Evolutionary conservation across 2,888 invertebrate species (phyloP), one percentile per base, ranked within the genome.

Genomic region (Perithous albicinctus): DNA sequence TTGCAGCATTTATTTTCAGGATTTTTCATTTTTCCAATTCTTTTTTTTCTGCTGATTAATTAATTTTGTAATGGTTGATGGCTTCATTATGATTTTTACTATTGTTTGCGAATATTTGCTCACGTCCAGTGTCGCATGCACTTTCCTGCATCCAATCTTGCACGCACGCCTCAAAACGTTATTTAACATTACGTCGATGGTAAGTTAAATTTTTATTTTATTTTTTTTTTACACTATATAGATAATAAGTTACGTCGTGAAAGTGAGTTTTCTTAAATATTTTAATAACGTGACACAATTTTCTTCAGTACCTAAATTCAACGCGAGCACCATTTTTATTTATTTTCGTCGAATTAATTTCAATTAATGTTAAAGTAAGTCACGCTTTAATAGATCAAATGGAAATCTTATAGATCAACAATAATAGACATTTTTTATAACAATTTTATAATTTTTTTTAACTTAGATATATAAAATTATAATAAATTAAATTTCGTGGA

Each of bases 171-270:
- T 72, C 56, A 74, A 77, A 78, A 66, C 81, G 84, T 86, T 84
- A 84, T 84, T 85, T 84, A 29, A 86, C 84, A 88, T 87, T 89
- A 84, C 86, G 86, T 86, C 87, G 79, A 89, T 89, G 90, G 89
- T 91, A 87, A 90, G 90, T 90, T 87, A 15, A 43, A 12, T 38
- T 38, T 10, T 12, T 38, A 38, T 12, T 5, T 38, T 12, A 0
- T 12, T 38, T 38, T 38, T 38, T 38, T 12, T 0, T 38, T 38
- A 12, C 10, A 2, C 0, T 3, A 43, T 15, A 43, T n/a, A n/a
- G 0, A 43, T 43, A 43, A 2, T n/a, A n/a, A 10, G n/a, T 43
- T 43, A 15, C n/a, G n/a, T 15, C 41, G n/a, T 15, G 1, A 1
- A 43, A n/a, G 41, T 43, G 4, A 43, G n/a, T 43, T 43, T 43